Base-by-base conservation (phyloP, 2,888 invertebrate species). In the Oscheius sp. region DNA sequence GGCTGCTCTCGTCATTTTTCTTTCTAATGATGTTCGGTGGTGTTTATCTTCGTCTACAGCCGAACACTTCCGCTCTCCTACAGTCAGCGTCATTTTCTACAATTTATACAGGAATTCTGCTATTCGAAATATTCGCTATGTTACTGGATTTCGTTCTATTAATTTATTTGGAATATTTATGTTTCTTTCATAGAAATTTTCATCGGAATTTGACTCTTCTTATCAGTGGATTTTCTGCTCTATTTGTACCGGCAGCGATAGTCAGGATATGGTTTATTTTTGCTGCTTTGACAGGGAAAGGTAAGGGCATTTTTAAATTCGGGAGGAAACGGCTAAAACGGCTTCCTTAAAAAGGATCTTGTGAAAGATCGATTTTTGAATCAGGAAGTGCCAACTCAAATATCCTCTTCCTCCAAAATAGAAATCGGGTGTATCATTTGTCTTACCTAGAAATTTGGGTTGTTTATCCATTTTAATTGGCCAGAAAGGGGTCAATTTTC, bases 11-110 rank as follows among this genome's bases (percentile, higher is more conserved):
- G 49, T 49, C 49, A 49, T 49, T n/a, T 13, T 35, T 35, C 9
- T 35, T 9, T 35, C 35, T 35, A 35, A 58, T 58, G 58, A 58
- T 58, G 58, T 58, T 58, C 25, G 58, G 58, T 27, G 58, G 58
- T 25, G 29, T 58, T 9, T 58, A 58, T 27, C 25, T 58, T 23
- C 58, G 58, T 13, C 25, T 58, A 9, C 58, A 58, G 27, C 25
- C 58, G n/a, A 58, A 58, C n/a, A 25, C 58, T 7, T 27, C 27
- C 29, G 13, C 2, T 16, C 29, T 58, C 9, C n/a, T 58, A 23
- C 7, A 25, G 25, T 58, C 58, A 35, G 5, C 35, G 27, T 16
- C 12, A 5, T 58, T 58, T 25, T 58, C 58, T 7, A 16, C 12
- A 25, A 27, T n/a, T 9, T 58, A 58, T 58, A 58, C 58, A 3